Percentiles rank a stretch among this genome's conserved stretches.
phyloP scores from a whole-genome alignment of 2,888 invertebrate species.

The Suillia variegata region DNA sequence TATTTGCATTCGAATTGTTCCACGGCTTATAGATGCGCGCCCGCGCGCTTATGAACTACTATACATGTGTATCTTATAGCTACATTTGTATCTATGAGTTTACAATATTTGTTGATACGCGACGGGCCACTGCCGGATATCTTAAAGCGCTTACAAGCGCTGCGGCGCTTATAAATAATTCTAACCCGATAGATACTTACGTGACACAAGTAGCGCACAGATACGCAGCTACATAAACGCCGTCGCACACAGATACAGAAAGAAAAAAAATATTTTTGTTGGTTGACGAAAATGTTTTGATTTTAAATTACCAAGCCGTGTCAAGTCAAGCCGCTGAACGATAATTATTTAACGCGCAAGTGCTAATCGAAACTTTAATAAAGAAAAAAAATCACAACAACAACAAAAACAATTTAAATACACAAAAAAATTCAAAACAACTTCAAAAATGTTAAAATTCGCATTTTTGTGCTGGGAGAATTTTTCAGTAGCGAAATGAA shows the following conservation, averaged over 20 bases:
- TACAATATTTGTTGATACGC: not conserved
- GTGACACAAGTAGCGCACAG: not conserved
- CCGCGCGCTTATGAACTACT: too few species aligned
- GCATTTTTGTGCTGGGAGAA: slow-evolving; percentile 42
- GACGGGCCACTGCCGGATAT: too few species aligned
- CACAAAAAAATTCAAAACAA: slow-evolving; percentile 21
- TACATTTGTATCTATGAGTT: not conserved
- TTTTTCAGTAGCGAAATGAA: slow-evolving; percentile 50
- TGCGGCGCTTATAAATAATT: too few species aligned
- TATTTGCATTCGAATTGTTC: slow-evolving; percentile 23
- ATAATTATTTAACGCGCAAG: slow-evolving; percentile 42
- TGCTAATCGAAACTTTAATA: slow-evolving; percentile 50
- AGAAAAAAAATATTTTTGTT: too few species aligned
- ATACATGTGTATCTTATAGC: not conserved
- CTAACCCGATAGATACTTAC: not conserved
- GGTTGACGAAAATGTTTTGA: too few species aligned
- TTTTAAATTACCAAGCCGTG: too few species aligned
- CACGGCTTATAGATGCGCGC: not conserved
- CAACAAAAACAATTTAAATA: slow-evolving; percentile 15
- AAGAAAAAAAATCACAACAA: slow-evolving; percentile 37
- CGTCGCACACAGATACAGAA: too few species aligned
- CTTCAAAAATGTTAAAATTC: slow-evolving; percentile 32
- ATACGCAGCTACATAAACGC: not conserved
- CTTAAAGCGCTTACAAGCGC: too few species aligned
- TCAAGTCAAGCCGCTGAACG: too few species aligned